Evolutionary conservation across 1,140 invertebrate species (phyloP).

Genomic region (Drosophila rufa): DNA sequence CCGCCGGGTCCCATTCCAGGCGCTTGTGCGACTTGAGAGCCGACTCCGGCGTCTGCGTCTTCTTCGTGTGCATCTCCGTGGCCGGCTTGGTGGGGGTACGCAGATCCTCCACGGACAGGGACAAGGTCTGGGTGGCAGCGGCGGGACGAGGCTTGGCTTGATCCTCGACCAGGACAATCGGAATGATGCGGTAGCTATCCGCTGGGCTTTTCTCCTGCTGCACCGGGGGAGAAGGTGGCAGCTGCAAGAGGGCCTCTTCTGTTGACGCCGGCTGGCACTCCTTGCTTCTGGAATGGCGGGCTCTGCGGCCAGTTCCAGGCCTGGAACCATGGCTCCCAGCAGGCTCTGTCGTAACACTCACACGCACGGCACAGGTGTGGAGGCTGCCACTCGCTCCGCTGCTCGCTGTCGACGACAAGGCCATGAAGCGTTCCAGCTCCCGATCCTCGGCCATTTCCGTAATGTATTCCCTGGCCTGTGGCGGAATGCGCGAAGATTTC

Average conservation of each 20-base stretch:
- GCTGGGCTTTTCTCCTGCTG: not conserved
- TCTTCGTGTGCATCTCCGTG: conserved; percentile 44
- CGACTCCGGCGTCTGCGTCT: conserved; percentile 78
- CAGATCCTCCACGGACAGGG: conserved; percentile 59
- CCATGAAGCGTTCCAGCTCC: conserved; percentile 55
- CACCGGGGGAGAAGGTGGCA: conserved; percentile 1
- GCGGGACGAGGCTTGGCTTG: not conserved
- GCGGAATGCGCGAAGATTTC: conserved; percentile 40
- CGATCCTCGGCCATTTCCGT: conserved; percentile 44
- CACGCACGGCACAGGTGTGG: conserved; percentile 28
- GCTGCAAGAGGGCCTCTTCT: not conserved
- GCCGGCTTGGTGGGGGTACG: conserved; percentile 60
- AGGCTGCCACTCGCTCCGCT: conserved; percentile 38
- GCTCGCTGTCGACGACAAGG: conserved; percentile 43
- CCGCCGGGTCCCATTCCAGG: conserved; percentile 81
- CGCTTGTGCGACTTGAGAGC: conserved; percentile 72
- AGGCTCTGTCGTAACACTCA: not conserved
- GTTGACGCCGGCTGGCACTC: not conserved
- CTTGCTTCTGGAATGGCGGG: not conserved
- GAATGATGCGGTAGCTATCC: conserved; percentile 40
- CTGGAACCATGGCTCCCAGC: not conserved
- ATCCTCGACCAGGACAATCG: conserved; percentile 37
- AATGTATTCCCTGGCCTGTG: conserved; percentile 43
- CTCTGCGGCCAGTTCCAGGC: not conserved
- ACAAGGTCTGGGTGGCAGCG: conserved; percentile 13